Conservation (phyloP, 2,797 vertebrate genomes). For the Clarias pachynema region DNA sequence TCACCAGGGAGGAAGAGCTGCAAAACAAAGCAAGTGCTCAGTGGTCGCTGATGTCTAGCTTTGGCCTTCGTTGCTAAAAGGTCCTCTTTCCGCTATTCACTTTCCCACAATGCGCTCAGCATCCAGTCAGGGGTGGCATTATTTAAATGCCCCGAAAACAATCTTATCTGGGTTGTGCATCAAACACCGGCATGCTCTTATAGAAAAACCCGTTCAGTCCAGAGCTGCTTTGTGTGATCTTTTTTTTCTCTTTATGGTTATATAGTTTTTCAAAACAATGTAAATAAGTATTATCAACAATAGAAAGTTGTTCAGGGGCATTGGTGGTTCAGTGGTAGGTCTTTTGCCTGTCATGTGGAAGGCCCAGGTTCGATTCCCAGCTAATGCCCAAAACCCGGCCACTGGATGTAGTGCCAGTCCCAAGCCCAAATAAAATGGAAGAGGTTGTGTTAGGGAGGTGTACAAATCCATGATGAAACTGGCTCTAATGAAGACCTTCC, state of each 20-base stretch:
- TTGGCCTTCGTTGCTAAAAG: conserved; percentile 38
- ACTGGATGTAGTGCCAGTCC: too few species aligned
- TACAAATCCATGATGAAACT: too few species aligned
- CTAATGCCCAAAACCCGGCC: too few species aligned
- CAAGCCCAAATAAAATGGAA: too few species aligned
- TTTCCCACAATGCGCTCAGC: conserved; percentile 55
- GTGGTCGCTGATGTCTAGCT: not conserved
- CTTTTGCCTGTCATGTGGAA: too few species aligned
- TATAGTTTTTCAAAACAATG: too few species aligned
- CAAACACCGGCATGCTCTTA: not conserved
- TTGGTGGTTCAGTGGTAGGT: too few species aligned
- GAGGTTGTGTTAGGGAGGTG: too few species aligned
- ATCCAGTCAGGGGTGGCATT: conserved; percentile 19
- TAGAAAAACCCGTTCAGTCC: not conserved
- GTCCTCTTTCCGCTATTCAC: conserved; percentile 28
- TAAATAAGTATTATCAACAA: too few species aligned
- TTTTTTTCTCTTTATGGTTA: not conserved
- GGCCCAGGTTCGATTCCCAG: too few species aligned
- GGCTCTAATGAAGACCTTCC: too few species aligned
- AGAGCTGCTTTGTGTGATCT: conserved; percentile 17
- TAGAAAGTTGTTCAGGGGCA: too few species aligned
- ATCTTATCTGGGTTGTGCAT: conserved; percentile 54
- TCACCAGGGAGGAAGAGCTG: conserved; percentile 42
- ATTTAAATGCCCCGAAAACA: conserved; percentile 48
- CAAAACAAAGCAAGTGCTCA: conserved; percentile 40